Conservation (phyloP, 64 coral and sea anemone genomes). For the Porites lutea region DNA sequence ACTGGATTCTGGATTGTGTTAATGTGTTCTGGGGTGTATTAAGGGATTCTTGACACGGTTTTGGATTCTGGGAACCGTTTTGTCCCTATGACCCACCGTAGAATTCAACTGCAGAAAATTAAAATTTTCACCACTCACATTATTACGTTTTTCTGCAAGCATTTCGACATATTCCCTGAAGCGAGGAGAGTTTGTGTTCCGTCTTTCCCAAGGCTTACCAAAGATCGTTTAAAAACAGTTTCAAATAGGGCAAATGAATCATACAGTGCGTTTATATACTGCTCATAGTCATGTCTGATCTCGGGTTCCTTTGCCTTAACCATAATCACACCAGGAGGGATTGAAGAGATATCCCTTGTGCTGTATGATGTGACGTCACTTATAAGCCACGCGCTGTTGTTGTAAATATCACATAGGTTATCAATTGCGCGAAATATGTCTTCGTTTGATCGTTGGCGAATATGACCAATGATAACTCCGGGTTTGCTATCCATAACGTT, state of each 20-base stretch:
- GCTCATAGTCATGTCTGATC: background rate
- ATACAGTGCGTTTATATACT: constrained; percentile 14
- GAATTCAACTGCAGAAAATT: no score
- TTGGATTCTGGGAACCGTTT: no score
- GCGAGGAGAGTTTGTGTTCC: background rate
- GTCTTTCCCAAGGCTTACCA: background rate
- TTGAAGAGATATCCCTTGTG: background rate
- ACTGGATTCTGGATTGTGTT: no score
- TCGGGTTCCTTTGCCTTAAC: background rate
- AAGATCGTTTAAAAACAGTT: constrained; percentile 4
- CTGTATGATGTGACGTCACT: background rate
- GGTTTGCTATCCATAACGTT: background rate
- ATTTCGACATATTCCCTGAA: background rate
- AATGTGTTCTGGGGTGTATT: no score
- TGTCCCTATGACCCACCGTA: no score
- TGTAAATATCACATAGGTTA: background rate
- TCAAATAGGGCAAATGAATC: constrained; percentile 44
- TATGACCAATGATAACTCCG: constrained; percentile 10
- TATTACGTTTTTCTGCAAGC: background rate
- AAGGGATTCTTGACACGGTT: no score
- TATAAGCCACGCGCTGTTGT: background rate
- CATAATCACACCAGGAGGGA: background rate
- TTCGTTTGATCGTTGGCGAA: constrained; percentile 1
- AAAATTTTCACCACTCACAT: background rate
- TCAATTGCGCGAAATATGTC: constrained; percentile 10